Percentiles rank a stretch among this genome's conserved stretches.
Evolutionary conservation across 2,888 invertebrate species (phyloP).

Genomic region (Dryobota labecula): DNA sequence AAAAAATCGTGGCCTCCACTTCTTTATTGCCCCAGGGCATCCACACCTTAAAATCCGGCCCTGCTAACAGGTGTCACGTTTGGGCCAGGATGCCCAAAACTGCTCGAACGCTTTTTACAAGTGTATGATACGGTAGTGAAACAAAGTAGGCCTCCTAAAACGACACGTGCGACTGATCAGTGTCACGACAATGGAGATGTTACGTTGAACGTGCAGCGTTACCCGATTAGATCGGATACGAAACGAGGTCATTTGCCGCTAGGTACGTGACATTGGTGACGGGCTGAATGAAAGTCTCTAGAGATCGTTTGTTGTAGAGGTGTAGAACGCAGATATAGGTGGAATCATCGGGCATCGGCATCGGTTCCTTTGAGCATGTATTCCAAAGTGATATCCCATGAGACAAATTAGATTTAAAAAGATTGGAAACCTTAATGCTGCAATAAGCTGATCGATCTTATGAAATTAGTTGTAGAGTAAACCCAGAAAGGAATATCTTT

Average conservation of each 20-base stretch:
- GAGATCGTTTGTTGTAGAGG: conserved; percentile 12
- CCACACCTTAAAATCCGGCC: no score
- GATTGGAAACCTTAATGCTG: not conserved
- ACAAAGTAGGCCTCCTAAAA: conserved; percentile 43
- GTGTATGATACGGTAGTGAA: conserved; percentile 21
- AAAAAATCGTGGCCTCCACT: no score
- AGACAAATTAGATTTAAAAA: no score
- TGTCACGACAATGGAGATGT: conserved; percentile 59
- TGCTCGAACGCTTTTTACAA: not conserved
- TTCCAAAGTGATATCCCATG: not conserved
- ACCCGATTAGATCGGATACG: conserved; percentile 45
- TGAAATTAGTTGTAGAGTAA: not conserved
- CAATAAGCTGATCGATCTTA: not conserved
- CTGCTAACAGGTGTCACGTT: not conserved
- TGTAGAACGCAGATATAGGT: not conserved
- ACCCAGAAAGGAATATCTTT: not conserved
- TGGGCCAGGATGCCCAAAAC: not conserved
- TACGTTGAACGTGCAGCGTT: conserved; percentile 54
- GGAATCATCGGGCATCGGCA: no score
- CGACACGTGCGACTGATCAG: conserved; percentile 58
- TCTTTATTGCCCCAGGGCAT: no score
- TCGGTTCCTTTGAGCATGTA: not conserved
- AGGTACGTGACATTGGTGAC: conserved; percentile 47
- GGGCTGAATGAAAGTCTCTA: conserved; percentile 42
- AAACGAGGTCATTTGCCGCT: conserved; percentile 41